Percentiles rank a stretch among this genome's conserved stretches.
Conservation (phyloP, 2,888 invertebrate species). For the Drosophila mettleri region DNA sequence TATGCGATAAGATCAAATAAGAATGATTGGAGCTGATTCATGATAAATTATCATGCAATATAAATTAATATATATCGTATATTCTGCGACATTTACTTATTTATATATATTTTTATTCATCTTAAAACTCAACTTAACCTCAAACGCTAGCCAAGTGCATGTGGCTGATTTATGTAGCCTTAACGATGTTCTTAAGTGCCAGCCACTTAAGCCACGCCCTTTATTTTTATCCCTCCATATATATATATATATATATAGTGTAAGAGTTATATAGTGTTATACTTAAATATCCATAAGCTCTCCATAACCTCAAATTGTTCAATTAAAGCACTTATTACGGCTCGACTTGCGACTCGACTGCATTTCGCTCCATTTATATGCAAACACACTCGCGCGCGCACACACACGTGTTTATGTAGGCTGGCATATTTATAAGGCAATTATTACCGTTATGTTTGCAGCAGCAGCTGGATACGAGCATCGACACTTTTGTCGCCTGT, state of each 20-base stretch:
- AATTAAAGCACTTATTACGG: slow-evolving; percentile 31
- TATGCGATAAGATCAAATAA: neutral
- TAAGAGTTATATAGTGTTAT: neutral
- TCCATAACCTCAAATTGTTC: slow-evolving; percentile 36
- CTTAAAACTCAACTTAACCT: neutral
- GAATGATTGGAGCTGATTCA: neutral
- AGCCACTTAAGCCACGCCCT: slow-evolving; percentile 3
- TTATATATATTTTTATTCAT: neutral
- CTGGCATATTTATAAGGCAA: slow-evolving; percentile 62
- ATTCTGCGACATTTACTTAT: neutral
- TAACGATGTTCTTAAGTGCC: slow-evolving; percentile 2
- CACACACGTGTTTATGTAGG: slow-evolving; percentile 15
- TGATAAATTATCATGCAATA: neutral
- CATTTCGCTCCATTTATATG: slow-evolving; percentile 54
- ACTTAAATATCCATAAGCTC: slow-evolving; percentile 12
- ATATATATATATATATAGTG: slow-evolving; percentile 2
- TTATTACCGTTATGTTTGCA: slow-evolving; percentile 52
- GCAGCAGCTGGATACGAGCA: slow-evolving; percentile 51
- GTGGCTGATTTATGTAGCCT: neutral
- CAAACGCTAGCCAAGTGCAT: slow-evolving; percentile 2
- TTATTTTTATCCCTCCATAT: slow-evolving; percentile 7
- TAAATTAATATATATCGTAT: neutral
- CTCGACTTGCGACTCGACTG: slow-evolving; percentile 17
- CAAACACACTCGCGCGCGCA: slow-evolving; percentile 26
- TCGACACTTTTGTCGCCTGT: slow-evolving; percentile 51